Evolutionary conservation across 2,113 vertebrate species (phyloP).

Genomic region (Riparia riparia): DNA sequence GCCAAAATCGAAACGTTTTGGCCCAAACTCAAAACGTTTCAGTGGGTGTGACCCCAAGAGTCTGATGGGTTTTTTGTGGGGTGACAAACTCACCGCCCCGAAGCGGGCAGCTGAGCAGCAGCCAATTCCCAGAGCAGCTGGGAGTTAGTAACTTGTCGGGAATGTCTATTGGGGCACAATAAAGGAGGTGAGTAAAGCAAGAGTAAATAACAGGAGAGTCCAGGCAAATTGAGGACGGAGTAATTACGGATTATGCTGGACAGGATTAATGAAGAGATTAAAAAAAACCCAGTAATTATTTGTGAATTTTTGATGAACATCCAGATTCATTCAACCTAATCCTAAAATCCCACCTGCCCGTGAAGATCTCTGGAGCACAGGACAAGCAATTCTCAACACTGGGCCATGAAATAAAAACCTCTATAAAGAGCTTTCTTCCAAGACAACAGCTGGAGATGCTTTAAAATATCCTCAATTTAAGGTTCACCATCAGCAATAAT

Average conservation of each 20-base stretch:
- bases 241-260: not conserved
- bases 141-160: not conserved
- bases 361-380: not conserved
- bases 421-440: accelerated
- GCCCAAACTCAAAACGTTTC: too few relatives aligned
- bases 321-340: not conserved
- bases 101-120: accelerated
- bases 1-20: not conserved
- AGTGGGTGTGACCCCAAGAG: too few relatives aligned
- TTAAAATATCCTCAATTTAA: not conserved
- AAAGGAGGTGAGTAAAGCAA: not conserved
- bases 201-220: not conserved
- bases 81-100: not conserved
- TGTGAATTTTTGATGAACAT: not conserved
- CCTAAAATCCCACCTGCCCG: not conserved
- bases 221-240: not conserved
- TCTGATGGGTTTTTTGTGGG: not conserved
- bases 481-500: not conserved
- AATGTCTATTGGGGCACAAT: not conserved
- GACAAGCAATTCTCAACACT: accelerated
- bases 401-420: not conserved
- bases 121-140: too few relatives aligned
- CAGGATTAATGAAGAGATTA: not conserved
- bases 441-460: not conserved
- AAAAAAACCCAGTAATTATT: not conserved